Percentiles rank a stretch among this genome's conserved stretches.
Conservation (phyloP, 2,797 vertebrate species). For the Harpagifer antarcticus region DNA sequence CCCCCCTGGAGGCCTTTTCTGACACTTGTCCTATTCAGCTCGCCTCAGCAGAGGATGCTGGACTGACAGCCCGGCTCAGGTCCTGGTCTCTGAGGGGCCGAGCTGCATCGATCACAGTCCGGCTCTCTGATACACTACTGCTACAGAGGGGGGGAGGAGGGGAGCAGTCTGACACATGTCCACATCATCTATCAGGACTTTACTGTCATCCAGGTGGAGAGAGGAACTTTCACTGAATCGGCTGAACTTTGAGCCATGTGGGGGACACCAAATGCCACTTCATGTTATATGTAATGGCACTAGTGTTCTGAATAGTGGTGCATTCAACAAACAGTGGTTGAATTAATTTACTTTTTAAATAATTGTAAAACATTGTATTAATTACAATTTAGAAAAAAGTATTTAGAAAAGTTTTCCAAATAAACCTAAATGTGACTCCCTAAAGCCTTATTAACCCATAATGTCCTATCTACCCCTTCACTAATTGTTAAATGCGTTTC, state of each 20-base stretch:
- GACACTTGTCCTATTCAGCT: slow-evolving; percentile 90
- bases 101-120: slow-evolving; percentile 90
- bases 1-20: slow-evolving; percentile 85
- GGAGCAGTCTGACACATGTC: slow-evolving; percentile 60
- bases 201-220: slow-evolving; percentile 52
- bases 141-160: slow-evolving; percentile 49
- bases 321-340: too few relatives aligned
- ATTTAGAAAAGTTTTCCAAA: neutral
- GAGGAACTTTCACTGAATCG: slow-evolving; percentile 56
- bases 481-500: neutral
- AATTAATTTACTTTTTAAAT: too few relatives aligned
- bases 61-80: slow-evolving; percentile 90
- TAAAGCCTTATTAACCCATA: neutral
- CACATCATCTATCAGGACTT: slow-evolving; percentile 59
- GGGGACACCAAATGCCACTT: slow-evolving; percentile 15
- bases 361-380: too few relatives aligned
- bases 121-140: slow-evolving; percentile 78
- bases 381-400: neutral
- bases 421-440: neutral
- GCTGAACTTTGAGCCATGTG: slow-evolving; percentile 27
- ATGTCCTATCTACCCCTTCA: neutral
- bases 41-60: slow-evolving; percentile 86
- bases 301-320: neutral
- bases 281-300: neutral
- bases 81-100: slow-evolving; percentile 85